Base-by-base conservation (phyloP, 1,140 invertebrate species). In the Danaus plexippus region DNA sequence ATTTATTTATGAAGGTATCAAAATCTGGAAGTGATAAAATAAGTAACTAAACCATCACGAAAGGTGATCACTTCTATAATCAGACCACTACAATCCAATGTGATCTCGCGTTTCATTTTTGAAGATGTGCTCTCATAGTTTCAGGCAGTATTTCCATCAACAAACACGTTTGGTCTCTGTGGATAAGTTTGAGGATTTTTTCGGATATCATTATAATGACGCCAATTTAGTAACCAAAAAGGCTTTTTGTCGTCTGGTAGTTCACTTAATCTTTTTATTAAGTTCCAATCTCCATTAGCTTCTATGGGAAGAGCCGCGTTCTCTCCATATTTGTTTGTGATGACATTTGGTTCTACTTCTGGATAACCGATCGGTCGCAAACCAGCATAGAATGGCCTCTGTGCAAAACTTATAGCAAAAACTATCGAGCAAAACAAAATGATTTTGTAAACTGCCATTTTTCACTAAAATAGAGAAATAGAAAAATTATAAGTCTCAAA, bases 171-270 rank as follows among this genome's bases (percentile, higher is more conserved):
- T 0, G 69, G 71, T 18, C 67, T 73, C 9, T 62, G 57, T 2
- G 66, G 74, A 12, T 70, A 85, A 8, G 69, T 77, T 56, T 80
- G 69, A 11, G 76, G 79, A 41, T 78, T 77, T 13, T 68, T 75
- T 32, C 87, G 82, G 0, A 83, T 47, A 3, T 51, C 75, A 45
- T 89, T 84, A 11, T 90, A 89, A 1, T 86, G 76, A 41, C 77
- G 72, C 73, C 85, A 85, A 58, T 91, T 91, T 3, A 90, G 32
- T 42, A 83, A 88, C 89, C 89, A 90, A 62, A 90, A 90, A 0
- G 90, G 90, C 60, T 81, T 78, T n/a, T 88, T 85, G 7, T 90
- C 89, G 0, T 75, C 68, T 6, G 89, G 89, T 78, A 89, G 79
- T 10, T 81, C 57, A n/a, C 88, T 76, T 1, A 90, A 71, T 40